These are phyloP conservation scores for Chloebia gouldiae DNA, from an alignment of 2,113 vertebrate species.

Conservation along the genomic window DNA sequence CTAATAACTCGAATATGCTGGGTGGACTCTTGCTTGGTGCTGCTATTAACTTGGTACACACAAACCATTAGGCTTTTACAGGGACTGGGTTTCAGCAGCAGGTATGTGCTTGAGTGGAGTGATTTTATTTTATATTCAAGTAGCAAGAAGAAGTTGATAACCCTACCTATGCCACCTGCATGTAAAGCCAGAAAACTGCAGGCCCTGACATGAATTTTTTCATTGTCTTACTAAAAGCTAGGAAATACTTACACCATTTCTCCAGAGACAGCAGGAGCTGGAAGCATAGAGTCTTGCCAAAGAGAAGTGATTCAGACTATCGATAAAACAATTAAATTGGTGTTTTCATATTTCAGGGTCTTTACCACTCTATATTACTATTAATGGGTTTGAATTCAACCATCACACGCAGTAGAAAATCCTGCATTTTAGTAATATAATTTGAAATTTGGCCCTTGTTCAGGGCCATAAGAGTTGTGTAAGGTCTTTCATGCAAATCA, in stretches of 20 bases:
- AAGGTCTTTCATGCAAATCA: background rate
- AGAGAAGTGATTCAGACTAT: background rate
- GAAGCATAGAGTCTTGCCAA: background rate
- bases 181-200: constrained; percentile 50
- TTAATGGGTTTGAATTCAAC: background rate
- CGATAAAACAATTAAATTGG: background rate
- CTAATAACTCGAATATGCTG: background rate
- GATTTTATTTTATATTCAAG: constrained; percentile 73
- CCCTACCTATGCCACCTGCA: constrained; percentile 50
- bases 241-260: background rate
- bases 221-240: constrained; percentile 13
- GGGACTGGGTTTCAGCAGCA: constrained; percentile 64
- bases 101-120: constrained; percentile 42
- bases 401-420: background rate
- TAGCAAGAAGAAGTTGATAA: constrained; percentile 65
- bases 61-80: constrained; percentile 71
- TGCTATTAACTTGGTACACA: constrained; percentile 23
- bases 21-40: background rate
- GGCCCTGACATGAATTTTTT: constrained; percentile 53
- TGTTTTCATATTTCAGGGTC: background rate
- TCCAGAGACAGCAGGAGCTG: background rate
- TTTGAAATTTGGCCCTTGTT: background rate
- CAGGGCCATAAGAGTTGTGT: background rate
- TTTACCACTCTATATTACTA: background rate
- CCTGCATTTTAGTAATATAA: background rate